phyloP scores from a whole-genome alignment of 2,113 vertebrate species.

The Catagonus wagneri region DNA sequence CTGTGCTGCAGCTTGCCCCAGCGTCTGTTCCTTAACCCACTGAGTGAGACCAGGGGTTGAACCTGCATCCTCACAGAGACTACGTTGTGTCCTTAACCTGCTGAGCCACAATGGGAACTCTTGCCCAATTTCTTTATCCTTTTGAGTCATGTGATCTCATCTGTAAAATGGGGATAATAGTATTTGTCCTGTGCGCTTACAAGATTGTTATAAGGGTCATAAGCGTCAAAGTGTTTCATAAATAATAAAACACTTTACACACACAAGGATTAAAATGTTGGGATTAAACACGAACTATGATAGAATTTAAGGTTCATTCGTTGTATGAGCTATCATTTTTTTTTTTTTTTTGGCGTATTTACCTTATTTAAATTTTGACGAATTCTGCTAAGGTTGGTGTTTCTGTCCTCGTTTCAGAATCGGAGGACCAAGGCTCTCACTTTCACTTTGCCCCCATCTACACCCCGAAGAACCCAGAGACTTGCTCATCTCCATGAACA shows the following conservation, averaged over 20 bases:
- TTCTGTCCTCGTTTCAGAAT: not conserved
- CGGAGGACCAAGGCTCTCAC: not conserved
- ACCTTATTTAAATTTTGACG: conserved; percentile 4
- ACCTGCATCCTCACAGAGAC: no score
- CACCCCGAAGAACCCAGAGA: not conserved
- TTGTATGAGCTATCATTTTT: not conserved
- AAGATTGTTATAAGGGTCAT: not conserved
- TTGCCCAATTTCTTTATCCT: not conserved
- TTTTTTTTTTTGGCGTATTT: not conserved
- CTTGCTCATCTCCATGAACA: not conserved
- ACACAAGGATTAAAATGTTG: not conserved
- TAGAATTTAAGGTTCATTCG: conserved; percentile 7
- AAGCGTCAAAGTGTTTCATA: not conserved
- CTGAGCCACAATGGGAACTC: no score
- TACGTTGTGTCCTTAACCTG: no score
- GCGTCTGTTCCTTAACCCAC: no score
- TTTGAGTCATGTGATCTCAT: not conserved
- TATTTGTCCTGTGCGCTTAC: not conserved
- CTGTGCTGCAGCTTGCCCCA: no score
- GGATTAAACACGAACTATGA: not conserved
- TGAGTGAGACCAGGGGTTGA: no score
- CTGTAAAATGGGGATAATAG: not conserved
- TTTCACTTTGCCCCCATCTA: not conserved
- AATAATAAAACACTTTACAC: not conserved
- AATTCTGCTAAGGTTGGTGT: not conserved